Evolutionary conservation across 2,888 invertebrate genomes (phyloP), one percentile per base, ranked within the genome.

Genomic region (Leucoptera coffeella): DNA sequence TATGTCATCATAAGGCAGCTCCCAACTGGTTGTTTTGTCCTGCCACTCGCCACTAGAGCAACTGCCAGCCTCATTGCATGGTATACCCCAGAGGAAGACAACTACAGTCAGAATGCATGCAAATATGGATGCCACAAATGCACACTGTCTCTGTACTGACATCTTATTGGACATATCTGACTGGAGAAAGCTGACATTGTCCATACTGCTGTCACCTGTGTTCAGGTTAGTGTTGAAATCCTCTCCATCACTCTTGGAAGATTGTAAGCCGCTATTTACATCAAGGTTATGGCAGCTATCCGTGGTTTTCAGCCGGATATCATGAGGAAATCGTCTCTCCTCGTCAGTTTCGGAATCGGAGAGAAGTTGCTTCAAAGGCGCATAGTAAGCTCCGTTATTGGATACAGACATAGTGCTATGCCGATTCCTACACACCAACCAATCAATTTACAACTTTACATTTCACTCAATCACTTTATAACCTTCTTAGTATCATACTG

Each of bases 271-370:
- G 36, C 59, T 65, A 33, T 67, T 67, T 36, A 55, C 61, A 33
- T 65, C 67, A 44, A 69, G 37, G 36, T 64, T 60, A 35, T 61
- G 61, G 39, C 57, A 61, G 35, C 58, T 60, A 20, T 60, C 61
- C 8, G 53, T 43, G 23, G 45, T 42, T 41, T 55, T 53, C 30
- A 53, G 48, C 27, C 50, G 49, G 32, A 39, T 39, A 22, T 44
- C 56, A 55, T 64, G 52, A 35, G 62, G 53, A 23, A 58, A 33
- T 38, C 30, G 29, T 27, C 56, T 57, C 10, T 54, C 49, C 15
- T 85, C 85, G 42, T 83, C 84, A 1, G 85, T 84, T 41, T 85
- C 83, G 0, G 84, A 83, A 53, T 86, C 86, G 29, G 84, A 78
- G 39, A 86, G 67, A 36, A 80, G 78, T 61, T 86, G 86, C 34